A percentile compares a stretch with the other conserved stretches of the same genome.
Conservation (phyloP, 2,113 vertebrate genomes). For the Mellivora capensis region DNA sequence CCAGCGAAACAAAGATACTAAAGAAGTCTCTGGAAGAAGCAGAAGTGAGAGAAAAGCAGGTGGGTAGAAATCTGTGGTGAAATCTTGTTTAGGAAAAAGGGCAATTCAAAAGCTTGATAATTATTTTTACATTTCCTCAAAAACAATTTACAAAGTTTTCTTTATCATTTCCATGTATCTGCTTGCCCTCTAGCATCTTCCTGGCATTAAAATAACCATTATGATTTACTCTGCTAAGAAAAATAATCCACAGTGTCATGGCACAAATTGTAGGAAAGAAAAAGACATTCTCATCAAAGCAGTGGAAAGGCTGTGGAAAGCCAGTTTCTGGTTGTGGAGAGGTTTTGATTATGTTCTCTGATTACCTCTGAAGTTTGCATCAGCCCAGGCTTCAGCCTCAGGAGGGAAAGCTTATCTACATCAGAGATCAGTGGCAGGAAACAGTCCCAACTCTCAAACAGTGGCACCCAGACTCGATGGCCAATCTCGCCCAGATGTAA, state of each 20-base stretch:
- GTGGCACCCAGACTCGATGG: conserved; percentile 56
- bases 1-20: conserved; percentile 80
- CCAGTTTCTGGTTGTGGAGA: not conserved
- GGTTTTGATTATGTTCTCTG: not conserved
- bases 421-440: conserved; percentile 44
- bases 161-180: not conserved
- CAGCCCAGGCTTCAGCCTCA: not conserved
- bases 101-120: not conserved
- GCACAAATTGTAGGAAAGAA: not conserved
- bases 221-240: not conserved
- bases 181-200: not conserved
- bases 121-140: not conserved
- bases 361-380: not conserved
- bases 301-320: not conserved
- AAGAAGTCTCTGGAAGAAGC: conserved; percentile 87
- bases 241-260: not conserved
- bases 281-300: not conserved
- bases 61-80: conserved; percentile 53
- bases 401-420: conserved; percentile 27
- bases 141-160: not conserved
- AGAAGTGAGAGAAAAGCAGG: conserved; percentile 88
- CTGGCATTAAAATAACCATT: not conserved
- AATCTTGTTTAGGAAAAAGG: not conserved
- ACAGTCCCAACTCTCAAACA: not conserved
- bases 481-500: conserved; percentile 48